phyloP scores from a whole-genome alignment of 2,888 invertebrate species.

The Alentia gelatinosa region DNA sequence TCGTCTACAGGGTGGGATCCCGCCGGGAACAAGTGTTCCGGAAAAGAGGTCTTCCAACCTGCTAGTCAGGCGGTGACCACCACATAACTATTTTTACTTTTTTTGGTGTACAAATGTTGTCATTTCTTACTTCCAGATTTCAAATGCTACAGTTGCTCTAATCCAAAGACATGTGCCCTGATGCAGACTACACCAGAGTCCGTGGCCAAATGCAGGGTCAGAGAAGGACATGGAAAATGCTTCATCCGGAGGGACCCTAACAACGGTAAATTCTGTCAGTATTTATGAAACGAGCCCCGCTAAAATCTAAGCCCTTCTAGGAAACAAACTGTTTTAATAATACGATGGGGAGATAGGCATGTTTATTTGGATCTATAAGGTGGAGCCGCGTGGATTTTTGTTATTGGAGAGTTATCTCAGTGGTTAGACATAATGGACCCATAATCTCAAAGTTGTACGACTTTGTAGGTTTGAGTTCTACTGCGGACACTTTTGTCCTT shows the following conservation, averaged over 20 bases:
- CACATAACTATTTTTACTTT: neutral
- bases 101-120: neutral
- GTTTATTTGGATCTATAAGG: neutral
- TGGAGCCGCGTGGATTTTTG: too few species aligned
- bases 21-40: neutral
- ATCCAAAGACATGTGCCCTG: conserved; percentile 32
- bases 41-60: neutral
- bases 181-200: conserved; percentile 53
- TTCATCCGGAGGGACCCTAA: conserved; percentile 62
- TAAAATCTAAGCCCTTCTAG: neutral
- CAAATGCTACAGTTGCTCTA: conserved; percentile 58
- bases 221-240: conserved; percentile 57
- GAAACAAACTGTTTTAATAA: neutral
- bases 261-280: conserved; percentile 30
- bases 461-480: too few species aligned
- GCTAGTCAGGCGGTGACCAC: neutral
- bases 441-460: too few species aligned
- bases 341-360: neutral
- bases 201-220: conserved; percentile 55
- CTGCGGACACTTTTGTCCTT: too few species aligned
- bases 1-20: neutral
- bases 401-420: too few species aligned
- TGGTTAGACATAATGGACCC: too few species aligned
- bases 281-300: neutral
- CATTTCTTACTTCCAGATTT: neutral